Evolutionary conservation across 2,888 invertebrate genomes (phyloP).

Genomic region (Nesidiocoris tenuis): DNA sequence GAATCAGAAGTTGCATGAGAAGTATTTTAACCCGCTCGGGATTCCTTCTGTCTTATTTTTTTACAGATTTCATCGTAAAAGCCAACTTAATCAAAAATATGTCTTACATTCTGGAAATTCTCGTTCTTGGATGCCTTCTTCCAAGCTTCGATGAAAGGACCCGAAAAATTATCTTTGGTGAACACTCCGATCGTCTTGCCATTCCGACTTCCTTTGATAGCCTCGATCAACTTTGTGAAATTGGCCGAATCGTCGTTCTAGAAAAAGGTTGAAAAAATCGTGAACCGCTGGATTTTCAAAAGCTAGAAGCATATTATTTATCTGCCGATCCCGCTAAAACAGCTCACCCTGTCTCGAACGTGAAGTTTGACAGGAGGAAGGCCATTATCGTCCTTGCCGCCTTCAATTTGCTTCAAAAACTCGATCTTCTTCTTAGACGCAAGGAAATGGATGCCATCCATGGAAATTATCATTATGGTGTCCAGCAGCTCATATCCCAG

Average conservation of each 20-base stretch:
- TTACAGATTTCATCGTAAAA: too few relatives aligned
- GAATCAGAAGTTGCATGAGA: not conserved
- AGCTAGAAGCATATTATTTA: not conserved
- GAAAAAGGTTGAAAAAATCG: constrained; percentile 49
- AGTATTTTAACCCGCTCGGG: not conserved
- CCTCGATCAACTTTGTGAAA: constrained; percentile 68
- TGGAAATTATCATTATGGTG: constrained; percentile 87
- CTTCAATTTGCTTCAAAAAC: constrained; percentile 87
- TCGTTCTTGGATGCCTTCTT: constrained; percentile 72
- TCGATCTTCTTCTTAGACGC: constrained; percentile 98
- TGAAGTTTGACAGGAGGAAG: constrained; percentile 83
- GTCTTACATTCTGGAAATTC: constrained; percentile 70
- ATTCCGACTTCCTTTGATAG: constrained; percentile 82
- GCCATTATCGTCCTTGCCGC: constrained; percentile 76
- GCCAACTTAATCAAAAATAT: too few relatives aligned
- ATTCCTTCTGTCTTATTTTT: too few relatives aligned
- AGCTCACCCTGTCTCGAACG: constrained; percentile 83
- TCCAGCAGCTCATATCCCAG: constrained; percentile 96
- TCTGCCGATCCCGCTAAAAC: not conserved
- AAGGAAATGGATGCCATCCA: constrained; percentile 81
- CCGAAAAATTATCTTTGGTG: constrained; percentile 88
- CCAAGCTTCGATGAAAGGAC: constrained; percentile 93
- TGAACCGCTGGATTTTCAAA: not conserved
- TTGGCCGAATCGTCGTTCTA: constrained; percentile 84
- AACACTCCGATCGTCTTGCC: constrained; percentile 89